Evolutionary conservation across 2,797 vertebrate genomes (phyloP).

Genomic region (Falco cherrug): DNA sequence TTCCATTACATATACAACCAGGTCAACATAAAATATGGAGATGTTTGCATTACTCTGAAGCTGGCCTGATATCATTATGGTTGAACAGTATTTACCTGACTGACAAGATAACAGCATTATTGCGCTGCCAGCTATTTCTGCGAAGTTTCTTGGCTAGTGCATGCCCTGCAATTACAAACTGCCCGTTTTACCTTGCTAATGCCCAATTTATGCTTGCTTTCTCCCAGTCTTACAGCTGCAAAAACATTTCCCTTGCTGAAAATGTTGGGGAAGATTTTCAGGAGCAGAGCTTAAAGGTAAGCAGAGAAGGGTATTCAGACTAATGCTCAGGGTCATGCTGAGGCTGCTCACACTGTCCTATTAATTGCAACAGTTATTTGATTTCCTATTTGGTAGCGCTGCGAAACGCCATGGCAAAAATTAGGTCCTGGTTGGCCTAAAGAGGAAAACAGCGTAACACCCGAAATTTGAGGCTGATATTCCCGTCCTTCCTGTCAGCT

Average conservation of each 20-base stretch:
- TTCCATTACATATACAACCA: background rate
- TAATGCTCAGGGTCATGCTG: fast-evolving
- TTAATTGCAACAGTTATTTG: background rate
- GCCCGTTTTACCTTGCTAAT: fast-evolving
- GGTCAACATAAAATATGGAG: background rate
- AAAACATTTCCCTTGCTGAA: background rate
- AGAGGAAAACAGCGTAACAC: fast-evolving
- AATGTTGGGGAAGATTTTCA: background rate
- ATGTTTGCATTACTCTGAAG: background rate
- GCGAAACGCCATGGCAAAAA: background rate
- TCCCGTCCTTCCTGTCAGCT: background rate
- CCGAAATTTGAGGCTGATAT: background rate
- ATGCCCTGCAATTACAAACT: background rate
- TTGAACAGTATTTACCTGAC: background rate
- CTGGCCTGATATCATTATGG: background rate
- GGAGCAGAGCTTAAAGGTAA: background rate
- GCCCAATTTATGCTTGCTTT: background rate
- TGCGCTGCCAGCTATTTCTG: background rate
- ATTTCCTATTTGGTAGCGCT: background rate
- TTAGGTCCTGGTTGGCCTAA: background rate
- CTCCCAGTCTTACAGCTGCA: background rate
- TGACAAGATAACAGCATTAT: fast-evolving
- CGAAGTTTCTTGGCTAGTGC: background rate
- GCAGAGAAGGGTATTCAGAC: background rate
- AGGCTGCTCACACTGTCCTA: background rate